These are phyloP conservation scores for Sitta carolinensis DNA, from an alignment of 2,797 vertebrate genomes.

Conservation along the genomic window DNA sequence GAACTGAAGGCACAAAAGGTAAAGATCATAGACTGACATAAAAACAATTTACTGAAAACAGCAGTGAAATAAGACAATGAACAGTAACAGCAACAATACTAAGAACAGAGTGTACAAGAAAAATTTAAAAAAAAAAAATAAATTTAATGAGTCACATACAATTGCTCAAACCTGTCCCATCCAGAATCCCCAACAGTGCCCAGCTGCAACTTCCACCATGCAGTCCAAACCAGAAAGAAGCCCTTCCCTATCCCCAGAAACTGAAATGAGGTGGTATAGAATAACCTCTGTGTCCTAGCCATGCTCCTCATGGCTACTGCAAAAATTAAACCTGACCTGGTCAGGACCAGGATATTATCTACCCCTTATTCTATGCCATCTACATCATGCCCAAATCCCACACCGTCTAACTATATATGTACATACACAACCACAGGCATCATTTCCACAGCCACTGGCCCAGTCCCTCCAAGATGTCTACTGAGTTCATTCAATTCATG, in stretches of 20 bases:
- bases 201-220: neutral
- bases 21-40: neutral
- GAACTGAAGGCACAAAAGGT: neutral
- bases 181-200: neutral
- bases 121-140: neutral
- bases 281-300: neutral
- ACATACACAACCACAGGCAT: neutral
- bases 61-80: neutral
- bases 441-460: neutral
- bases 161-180: neutral
- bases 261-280: neutral
- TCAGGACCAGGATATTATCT: neutral
- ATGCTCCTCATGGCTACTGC: neutral
- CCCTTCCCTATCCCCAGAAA: neutral
- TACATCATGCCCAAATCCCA: neutral
- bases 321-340: neutral
- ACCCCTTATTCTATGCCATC: neutral
- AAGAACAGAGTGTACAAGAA: neutral
- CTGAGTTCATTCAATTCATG: neutral
- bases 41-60: neutral
- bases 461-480: neutral
- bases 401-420: neutral
- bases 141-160: accelerated
- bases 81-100: neutral
- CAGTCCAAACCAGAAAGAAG: neutral